phyloP scores from a whole-genome alignment of 37 sponge, comb jelly and placozoan species.

The Eunapius fragilis region DNA sequence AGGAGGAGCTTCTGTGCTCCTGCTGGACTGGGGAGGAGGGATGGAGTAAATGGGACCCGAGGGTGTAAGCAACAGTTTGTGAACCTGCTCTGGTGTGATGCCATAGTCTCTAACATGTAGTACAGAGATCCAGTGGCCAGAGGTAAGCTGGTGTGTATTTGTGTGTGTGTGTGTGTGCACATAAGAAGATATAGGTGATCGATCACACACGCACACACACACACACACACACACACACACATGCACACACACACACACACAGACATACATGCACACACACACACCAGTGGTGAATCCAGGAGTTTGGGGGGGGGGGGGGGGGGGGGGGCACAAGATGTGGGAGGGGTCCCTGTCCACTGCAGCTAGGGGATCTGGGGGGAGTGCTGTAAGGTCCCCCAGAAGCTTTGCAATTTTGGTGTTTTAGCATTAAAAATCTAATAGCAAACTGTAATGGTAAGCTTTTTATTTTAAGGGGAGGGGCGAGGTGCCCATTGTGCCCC shows the following conservation, averaged over 20 bases:
- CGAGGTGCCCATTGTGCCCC: too few relatives aligned
- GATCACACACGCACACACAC: conserved; percentile 2
- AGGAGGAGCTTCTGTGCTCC: neutral
- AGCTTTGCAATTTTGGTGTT: too few relatives aligned
- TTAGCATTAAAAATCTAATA: too few relatives aligned
- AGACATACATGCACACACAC: too few relatives aligned
- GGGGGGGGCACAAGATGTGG: too few relatives aligned
- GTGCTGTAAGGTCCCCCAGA: too few relatives aligned
- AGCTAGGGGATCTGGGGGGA: too few relatives aligned
- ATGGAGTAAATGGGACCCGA: neutral
- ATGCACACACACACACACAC: neutral
- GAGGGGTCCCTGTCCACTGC: too few relatives aligned
- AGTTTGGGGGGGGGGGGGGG: too few relatives aligned
- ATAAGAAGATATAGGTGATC: conserved; percentile 2
- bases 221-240: conserved; percentile 2
- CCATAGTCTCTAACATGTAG: conserved; percentile 44
- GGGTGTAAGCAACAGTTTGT: neutral
- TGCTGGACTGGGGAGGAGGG: neutral
- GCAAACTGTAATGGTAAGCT: too few relatives aligned
- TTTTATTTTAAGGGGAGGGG: too few relatives aligned
- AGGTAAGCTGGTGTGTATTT: conserved; percentile 30
- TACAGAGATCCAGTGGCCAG: conserved; percentile 48
- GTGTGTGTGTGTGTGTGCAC: neutral
- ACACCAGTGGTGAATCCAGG: too few relatives aligned
- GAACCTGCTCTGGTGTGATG: neutral